These are phyloP conservation scores for Gobio occitaniae DNA, from an alignment of 2,797 vertebrate species.

Conservation along the genomic window DNA sequence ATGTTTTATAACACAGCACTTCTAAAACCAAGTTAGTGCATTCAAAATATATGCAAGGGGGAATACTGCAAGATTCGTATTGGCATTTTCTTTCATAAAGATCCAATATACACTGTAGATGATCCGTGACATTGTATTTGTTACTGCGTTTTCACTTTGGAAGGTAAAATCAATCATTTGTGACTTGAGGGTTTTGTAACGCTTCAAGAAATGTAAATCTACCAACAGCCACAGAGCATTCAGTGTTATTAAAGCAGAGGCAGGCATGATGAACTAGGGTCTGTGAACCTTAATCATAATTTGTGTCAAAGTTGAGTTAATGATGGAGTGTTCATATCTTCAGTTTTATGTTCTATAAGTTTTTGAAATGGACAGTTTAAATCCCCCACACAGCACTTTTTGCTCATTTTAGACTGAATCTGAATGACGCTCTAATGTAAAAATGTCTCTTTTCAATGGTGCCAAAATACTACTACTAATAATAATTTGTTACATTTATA, in stretches of 20 bases:
- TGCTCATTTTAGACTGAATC: background rate
- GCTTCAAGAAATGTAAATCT: background rate
- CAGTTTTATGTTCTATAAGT: background rate
- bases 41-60: background rate
- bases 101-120: too few species aligned
- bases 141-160: background rate
- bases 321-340: background rate
- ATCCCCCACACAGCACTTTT: background rate
- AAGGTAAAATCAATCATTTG: background rate
- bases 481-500: too few species aligned
- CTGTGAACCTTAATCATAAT: background rate
- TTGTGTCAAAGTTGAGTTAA: background rate
- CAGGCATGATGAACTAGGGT: background rate
- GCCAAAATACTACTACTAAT: background rate
- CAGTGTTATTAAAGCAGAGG: background rate
- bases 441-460: background rate
- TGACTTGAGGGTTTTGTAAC: background rate
- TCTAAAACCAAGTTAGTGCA: background rate
- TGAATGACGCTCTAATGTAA: background rate
- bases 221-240: background rate
- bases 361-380: background rate
- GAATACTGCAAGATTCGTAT: background rate
- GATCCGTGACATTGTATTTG: background rate
- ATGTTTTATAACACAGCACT: background rate
- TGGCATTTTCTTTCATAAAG: background rate